Evolutionary conservation across 2,113 vertebrate species (phyloP).

Genomic region (Eira barbara): DNA sequence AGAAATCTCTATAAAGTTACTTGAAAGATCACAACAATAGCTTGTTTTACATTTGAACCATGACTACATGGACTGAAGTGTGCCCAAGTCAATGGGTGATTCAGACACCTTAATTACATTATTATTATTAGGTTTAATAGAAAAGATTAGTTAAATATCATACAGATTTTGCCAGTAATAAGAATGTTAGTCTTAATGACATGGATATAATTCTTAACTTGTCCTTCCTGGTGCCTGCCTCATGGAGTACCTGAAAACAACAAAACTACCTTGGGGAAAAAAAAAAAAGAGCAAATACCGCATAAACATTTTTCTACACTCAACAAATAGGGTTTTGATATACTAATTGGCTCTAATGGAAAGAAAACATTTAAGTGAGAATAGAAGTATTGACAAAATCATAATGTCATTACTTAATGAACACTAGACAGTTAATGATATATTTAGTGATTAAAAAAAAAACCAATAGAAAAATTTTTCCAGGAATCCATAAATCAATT

Average conservation of each 20-base stretch:
- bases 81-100: neutral
- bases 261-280: neutral
- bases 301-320: conserved; percentile 30
- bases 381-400: conserved; percentile 41
- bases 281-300: conserved; percentile 5
- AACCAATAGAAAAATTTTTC: conserved; percentile 18
- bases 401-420: conserved; percentile 42
- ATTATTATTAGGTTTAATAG: conserved; percentile 20
- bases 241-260: neutral
- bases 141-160: conserved; percentile 36
- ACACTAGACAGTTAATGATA: neutral
- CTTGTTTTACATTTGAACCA: neutral
- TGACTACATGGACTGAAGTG: neutral
- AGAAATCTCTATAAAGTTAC: neutral
- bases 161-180: neutral
- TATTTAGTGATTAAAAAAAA: conserved; percentile 30
- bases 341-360: neutral
- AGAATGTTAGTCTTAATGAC: conserved; percentile 11
- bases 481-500: conserved; percentile 40
- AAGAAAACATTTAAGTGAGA: conserved; percentile 51
- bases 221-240: neutral
- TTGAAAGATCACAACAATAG: neutral
- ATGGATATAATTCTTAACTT: conserved; percentile 32
- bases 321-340: conserved; percentile 14
- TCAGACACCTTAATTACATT: neutral